A percentile compares a stretch with the other conserved stretches of the same genome.
phyloP scores from a whole-genome alignment of 2,113 vertebrate genomes.

The Picathartes gymnocephalus region DNA sequence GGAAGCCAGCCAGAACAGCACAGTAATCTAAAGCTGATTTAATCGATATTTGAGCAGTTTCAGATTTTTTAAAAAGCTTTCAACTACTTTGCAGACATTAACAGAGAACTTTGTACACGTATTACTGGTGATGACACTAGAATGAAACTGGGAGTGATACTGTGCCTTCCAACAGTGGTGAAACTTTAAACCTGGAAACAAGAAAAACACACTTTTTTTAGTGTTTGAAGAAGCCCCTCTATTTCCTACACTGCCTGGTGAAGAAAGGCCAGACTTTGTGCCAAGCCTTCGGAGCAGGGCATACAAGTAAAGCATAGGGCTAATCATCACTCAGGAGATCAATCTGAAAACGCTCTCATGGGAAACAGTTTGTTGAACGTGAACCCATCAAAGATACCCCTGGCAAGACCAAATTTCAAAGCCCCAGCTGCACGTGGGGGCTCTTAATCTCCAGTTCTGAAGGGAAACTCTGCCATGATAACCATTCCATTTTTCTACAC shows the following conservation, averaged over 20 bases:
- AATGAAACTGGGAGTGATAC: neutral
- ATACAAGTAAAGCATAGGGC: accelerated
- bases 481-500: neutral
- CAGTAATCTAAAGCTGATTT: neutral
- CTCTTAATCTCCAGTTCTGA: neutral
- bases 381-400: neutral
- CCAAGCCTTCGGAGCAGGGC: neutral
- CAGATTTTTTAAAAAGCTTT: neutral
- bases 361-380: neutral
- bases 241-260: accelerated
- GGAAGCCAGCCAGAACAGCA: neutral
- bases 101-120: neutral
- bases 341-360: neutral
- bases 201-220: neutral
- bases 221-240: neutral
- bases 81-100: neutral
- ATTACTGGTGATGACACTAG: neutral
- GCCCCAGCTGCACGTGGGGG: neutral
- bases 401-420: neutral
- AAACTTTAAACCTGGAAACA: neutral
- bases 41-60: neutral
- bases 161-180: neutral
- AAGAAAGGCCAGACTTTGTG: neutral
- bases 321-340: neutral
- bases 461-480: neutral